Evolutionary conservation across 2,113 vertebrate genomes (phyloP).

Genomic region (Mus spicilegus): DNA sequence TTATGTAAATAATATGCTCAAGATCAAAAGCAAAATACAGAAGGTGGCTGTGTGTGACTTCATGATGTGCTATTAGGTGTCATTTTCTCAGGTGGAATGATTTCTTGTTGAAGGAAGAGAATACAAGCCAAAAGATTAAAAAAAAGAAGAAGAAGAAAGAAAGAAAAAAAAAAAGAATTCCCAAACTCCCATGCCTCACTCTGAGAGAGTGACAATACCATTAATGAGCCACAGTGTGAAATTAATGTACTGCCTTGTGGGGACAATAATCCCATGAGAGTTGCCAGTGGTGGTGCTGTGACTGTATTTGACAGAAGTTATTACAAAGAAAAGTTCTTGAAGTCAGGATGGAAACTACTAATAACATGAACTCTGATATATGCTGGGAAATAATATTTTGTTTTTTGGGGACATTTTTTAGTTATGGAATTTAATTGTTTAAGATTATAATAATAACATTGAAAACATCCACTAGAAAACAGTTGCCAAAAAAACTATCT

Average conservation of each 20-base stretch:
- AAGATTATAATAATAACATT: neutral
- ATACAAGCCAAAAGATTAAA: slow-evolving; percentile 47
- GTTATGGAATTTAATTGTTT: slow-evolving; percentile 24
- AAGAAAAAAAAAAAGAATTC: slow-evolving; percentile 17
- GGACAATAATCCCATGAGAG: slow-evolving; percentile 40
- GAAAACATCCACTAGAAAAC: neutral
- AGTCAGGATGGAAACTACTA: slow-evolving; percentile 39
- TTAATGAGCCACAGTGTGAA: slow-evolving; percentile 67
- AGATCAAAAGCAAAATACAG: slow-evolving; percentile 43
- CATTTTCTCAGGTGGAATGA: slow-evolving; percentile 18
- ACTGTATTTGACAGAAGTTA: slow-evolving; percentile 27
- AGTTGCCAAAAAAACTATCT: neutral
- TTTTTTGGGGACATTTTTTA: neutral
- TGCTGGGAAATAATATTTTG: neutral
- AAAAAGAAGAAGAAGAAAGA: no score
- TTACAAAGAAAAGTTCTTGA: slow-evolving; percentile 35
- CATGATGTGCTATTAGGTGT: neutral
- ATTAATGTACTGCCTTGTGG: slow-evolving; percentile 55
- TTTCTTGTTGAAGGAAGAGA: slow-evolving; percentile 49
- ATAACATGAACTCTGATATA: neutral
- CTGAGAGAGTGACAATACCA: slow-evolving; percentile 17
- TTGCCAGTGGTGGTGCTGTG: neutral
- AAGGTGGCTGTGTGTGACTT: neutral
- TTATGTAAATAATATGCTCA: neutral
- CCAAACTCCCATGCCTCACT: neutral